Evolutionary conservation across 2,113 vertebrate species (phyloP).

Genomic region (Crocuta crocuta): DNA sequence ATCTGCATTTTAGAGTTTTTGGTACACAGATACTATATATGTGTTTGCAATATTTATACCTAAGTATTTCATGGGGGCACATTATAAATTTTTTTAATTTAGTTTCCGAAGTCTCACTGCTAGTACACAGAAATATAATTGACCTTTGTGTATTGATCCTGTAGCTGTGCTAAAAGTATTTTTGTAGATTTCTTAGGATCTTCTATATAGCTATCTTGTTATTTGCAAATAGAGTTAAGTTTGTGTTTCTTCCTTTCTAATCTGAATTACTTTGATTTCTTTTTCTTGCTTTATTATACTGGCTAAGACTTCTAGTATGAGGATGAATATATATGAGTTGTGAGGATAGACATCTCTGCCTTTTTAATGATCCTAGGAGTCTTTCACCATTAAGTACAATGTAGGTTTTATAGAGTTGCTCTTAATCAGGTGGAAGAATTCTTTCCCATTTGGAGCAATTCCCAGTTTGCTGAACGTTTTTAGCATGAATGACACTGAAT

Average conservation of each 20-base stretch:
- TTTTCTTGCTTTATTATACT: not conserved
- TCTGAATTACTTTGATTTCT: not conserved
- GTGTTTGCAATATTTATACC: constrained; percentile 1
- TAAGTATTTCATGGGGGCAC: not conserved
- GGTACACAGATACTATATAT: not conserved
- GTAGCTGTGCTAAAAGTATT: not conserved
- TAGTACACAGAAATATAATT: not conserved
- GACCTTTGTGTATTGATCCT: not conserved
- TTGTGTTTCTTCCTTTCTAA: not conserved
- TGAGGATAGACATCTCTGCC: not conserved
- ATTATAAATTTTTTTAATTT: not conserved
- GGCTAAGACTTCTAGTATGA: not conserved
- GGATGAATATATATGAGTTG: not conserved
- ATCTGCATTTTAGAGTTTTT: not conserved
- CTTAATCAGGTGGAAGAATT: not conserved
- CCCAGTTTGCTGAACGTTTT: not conserved
- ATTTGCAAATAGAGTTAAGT: not conserved
- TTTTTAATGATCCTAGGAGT: not conserved
- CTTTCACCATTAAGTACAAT: not conserved
- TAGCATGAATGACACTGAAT: not conserved
- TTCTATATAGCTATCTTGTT: not conserved
- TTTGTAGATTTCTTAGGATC: not conserved
- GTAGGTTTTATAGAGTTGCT: not conserved
- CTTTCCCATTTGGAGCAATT: not conserved
- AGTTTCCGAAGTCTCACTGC: not conserved